Conservation (phyloP, 2,113 vertebrate genomes). For the Balaeniceps rex region DNA sequence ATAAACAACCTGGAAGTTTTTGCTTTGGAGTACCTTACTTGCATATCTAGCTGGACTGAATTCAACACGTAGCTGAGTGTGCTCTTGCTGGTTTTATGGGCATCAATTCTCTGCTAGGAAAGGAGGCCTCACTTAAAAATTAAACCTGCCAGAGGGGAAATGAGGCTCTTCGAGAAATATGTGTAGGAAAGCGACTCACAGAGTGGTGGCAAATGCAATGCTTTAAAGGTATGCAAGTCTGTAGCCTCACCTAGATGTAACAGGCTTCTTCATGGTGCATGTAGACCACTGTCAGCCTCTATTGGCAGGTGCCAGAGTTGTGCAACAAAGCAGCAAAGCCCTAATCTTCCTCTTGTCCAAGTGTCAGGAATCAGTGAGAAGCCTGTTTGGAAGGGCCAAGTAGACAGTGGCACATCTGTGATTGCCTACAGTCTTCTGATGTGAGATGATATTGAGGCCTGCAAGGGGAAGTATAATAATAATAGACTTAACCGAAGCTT, state of each 20-base stretch:
- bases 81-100: background rate
- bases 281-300: background rate
- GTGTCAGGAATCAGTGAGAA: background rate
- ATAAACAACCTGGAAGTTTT: background rate
- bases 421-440: background rate
- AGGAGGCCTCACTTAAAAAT: background rate
- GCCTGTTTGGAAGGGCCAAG: background rate
- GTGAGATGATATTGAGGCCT: constrained; percentile 10
- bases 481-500: constrained; percentile 30
- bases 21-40: background rate
- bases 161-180: background rate
- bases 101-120: background rate
- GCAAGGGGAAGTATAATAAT: background rate
- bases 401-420: background rate
- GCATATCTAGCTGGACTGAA: background rate
- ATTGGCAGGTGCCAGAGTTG: background rate
- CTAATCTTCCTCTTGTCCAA: background rate
- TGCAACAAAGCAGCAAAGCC: background rate
- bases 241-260: background rate
- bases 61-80: background rate
- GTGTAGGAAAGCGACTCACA: background rate
- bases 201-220: background rate
- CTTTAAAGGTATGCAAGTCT: background rate
- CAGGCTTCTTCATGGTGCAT: background rate
- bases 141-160: background rate